Evolutionary conservation across 1,140 invertebrate species (phyloP).

Genomic region (Laupala kohalensis): DNA sequence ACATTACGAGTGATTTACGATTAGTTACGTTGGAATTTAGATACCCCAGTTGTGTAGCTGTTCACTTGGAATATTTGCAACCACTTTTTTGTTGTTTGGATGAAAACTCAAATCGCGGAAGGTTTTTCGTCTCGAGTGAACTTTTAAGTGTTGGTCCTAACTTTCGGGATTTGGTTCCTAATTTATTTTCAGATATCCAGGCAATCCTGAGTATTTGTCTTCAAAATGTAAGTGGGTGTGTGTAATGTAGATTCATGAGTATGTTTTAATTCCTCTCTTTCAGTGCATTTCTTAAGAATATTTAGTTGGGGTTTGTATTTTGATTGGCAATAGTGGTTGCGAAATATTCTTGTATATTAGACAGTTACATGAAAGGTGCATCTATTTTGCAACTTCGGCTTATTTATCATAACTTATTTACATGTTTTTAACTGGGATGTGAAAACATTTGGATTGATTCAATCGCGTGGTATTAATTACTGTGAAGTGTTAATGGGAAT

Average conservation of each 20-base stretch:
- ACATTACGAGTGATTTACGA: neutral
- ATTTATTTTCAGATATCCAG: conserved; percentile 8
- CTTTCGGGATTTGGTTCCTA: neutral
- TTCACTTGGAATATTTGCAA: conserved; percentile 4
- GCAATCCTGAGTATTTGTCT: neutral
- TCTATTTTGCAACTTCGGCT: neutral
- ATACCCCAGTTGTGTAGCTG: neutral
- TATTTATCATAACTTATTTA: no score
- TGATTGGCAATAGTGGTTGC: neutral
- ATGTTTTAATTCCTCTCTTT: neutral
- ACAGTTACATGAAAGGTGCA: neutral
- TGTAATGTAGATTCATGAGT: neutral
- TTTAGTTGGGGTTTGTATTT: no score
- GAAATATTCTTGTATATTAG: neutral
- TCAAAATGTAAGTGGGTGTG: neutral
- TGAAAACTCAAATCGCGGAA: neutral
- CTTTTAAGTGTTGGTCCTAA: neutral
- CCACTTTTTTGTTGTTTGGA: conserved; percentile 1
- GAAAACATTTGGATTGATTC: no score
- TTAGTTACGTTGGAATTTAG: neutral
- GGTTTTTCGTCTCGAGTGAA: no score
- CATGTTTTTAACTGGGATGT: no score
- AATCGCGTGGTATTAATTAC: no score
- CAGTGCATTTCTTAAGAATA: neutral
- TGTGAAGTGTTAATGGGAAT: no score